Evolutionary conservation across 2,797 vertebrate genomes (phyloP), one percentile per base, ranked within the genome.

Genomic region (Trachops cirrhosus): DNA sequence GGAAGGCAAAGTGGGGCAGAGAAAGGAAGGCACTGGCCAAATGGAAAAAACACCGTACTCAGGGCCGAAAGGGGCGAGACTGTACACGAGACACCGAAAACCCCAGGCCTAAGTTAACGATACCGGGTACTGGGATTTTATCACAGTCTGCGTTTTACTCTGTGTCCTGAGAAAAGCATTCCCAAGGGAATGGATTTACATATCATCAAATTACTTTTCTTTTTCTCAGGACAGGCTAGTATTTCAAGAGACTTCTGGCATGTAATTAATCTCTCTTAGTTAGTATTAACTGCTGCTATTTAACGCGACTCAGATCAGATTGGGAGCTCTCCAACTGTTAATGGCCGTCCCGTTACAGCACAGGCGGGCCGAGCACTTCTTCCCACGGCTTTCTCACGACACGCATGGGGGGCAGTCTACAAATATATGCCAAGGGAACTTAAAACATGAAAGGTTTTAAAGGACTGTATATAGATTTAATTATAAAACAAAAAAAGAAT

Each of bases 261-360:
- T 34, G 46, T 67, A 75, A 95, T 86, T 59, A 70, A 94, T 95
- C 83, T 79, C 71, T 73, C n/a, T 86, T 41, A 79, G 82, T 86
- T 92, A 90, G 84, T 79, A 44, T 86, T 91, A 89, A 89, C 48
- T 22, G 16, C 37, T 34, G 16, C 48, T 70, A 11, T 62, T 91
- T 91, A 87, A 84, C 64, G 52, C 57, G 95, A 80, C 44, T 91
- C 54, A 77, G 67, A 64, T 57, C n/a, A 79, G 0, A 89, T 14
- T 64, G 84, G 74, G 93, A 89, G 87, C 54, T 18, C 62, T 50
- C 70, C 84, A 86, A 86, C 34, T n/a, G 80, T 39, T 37, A 80
- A 86, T 11, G 78, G 74, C 74, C 78, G 70, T 77, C 78, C n/a
- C 64, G 71, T 89, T 26, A 54, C 24, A 50, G 57, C 4, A 37